A percentile compares a stretch with the other conserved stretches of the same genome.
phyloP scores from a whole-genome alignment of 2,797 vertebrate species.

The Cyclopterus lumpus region DNA sequence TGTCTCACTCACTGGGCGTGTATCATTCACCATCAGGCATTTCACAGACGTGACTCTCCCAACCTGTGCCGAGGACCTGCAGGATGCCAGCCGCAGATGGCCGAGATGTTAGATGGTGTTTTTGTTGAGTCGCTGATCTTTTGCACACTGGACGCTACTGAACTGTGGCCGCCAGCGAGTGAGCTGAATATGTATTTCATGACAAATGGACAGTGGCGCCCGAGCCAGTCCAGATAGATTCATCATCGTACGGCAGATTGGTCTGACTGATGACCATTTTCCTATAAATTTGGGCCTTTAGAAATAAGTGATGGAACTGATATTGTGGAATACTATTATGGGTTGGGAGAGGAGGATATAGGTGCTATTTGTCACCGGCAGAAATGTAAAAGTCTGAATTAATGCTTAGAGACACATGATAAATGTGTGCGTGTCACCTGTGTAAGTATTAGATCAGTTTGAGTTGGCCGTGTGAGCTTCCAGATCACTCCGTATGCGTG shows the following conservation, averaged over 20 bases:
- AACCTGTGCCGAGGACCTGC: background rate
- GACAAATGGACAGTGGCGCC: constrained; percentile 46
- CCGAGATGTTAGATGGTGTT: constrained; percentile 20
- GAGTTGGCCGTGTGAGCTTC: background rate
- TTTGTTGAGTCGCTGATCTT: constrained; percentile 52
- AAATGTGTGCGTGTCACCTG: background rate
- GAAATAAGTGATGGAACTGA: constrained; percentile 45
- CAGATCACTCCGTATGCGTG: background rate
- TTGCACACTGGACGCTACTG: constrained; percentile 47
- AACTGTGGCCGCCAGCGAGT: constrained; percentile 61
- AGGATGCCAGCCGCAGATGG: constrained; percentile 2
- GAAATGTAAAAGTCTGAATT: constrained; percentile 9
- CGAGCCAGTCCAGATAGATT: constrained; percentile 59
- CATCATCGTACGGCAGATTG: constrained; percentile 56
- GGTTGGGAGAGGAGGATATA: background rate
- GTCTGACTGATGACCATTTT: constrained; percentile 54
- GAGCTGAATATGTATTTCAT: constrained; percentile 78
- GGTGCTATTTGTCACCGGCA: constrained; percentile 30
- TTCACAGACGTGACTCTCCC: background rate
- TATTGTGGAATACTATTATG: constrained; percentile 17
- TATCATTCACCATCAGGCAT: background rate
- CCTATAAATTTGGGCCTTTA: constrained; percentile 42
- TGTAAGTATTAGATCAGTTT: background rate
- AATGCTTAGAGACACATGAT: constrained; percentile 17
- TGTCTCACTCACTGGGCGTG: constrained; percentile 31